phyloP scores from a whole-genome alignment of 2,113 vertebrate genomes.

The Strix uralensis region DNA sequence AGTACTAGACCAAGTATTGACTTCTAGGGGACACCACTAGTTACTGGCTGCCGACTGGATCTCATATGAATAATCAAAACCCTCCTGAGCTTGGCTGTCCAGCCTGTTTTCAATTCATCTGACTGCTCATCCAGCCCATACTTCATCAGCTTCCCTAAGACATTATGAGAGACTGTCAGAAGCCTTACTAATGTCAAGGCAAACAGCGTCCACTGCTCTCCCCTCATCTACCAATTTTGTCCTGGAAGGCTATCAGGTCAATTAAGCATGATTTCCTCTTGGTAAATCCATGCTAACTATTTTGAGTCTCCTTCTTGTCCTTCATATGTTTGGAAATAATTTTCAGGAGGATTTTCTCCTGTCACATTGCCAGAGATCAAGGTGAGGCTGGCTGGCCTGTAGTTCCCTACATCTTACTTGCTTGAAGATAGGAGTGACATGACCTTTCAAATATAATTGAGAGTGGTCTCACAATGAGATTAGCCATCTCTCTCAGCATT shows the following conservation, averaged over 20 bases:
- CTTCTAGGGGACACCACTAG: background rate
- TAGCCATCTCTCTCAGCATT: background rate
- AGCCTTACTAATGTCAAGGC: background rate
- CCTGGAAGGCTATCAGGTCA: background rate
- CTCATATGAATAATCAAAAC: background rate
- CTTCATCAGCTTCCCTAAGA: background rate
- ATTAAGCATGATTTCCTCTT: background rate
- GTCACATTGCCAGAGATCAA: background rate
- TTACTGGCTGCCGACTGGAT: background rate
- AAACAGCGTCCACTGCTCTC: background rate
- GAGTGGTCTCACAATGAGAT: background rate
- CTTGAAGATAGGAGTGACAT: background rate
- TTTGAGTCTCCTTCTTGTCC: background rate
- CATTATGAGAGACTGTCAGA: background rate
- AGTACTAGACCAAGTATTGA: background rate
- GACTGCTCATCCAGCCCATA: background rate
- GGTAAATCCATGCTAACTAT: background rate
- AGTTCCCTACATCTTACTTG: background rate
- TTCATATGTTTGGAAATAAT: background rate
- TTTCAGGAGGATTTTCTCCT: background rate
- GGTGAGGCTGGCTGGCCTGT: background rate
- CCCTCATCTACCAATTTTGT: background rate
- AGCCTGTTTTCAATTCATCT: background rate
- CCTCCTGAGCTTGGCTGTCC: background rate
- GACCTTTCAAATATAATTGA: background rate